Evolutionary conservation across 1,140 invertebrate genomes (phyloP).

Genomic region (Psix sp.): DNA sequence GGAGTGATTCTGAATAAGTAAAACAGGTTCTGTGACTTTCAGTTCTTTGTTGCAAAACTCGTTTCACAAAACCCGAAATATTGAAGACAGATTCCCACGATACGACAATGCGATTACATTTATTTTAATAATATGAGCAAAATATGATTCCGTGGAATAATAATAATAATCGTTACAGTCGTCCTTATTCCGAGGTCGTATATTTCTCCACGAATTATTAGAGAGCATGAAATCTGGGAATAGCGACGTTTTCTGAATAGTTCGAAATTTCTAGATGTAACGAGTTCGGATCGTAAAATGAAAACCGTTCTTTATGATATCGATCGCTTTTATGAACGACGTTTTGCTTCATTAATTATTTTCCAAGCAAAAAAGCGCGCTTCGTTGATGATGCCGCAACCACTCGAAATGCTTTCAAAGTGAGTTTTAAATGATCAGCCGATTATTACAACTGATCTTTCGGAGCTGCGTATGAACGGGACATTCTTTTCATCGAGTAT

Average conservation of each 20-base stretch:
- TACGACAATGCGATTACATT: constrained; percentile 60
- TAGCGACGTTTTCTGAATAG: constrained; percentile 29
- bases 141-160: constrained; percentile 57
- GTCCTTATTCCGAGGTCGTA: constrained; percentile 47
- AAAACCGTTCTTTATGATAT: constrained; percentile 1
- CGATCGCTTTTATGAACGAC: constrained; percentile 16
- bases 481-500: constrained; percentile 26
- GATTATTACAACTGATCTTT: no score
- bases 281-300: constrained; percentile 18
- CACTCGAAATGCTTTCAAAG: background rate
- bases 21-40: constrained; percentile 55
- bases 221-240: constrained; percentile 38
- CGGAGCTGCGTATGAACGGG: constrained; percentile 17
- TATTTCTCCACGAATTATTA: constrained; percentile 52
- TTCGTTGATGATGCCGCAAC: no score
- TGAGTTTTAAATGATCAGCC: constrained; percentile 10
- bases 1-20: constrained; percentile 51
- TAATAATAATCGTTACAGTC: constrained; percentile 57
- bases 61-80: constrained; percentile 59
- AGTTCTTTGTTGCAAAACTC: constrained; percentile 57
- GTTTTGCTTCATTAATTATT: constrained; percentile 31
- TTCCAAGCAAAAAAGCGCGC: constrained; percentile 5
- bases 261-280: constrained; percentile 33
- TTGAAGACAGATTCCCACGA: constrained; percentile 60
- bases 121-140: constrained; percentile 59